phyloP scores from a whole-genome alignment of 2,888 invertebrate genomes.

The Megaustenia siamemsis region DNA sequence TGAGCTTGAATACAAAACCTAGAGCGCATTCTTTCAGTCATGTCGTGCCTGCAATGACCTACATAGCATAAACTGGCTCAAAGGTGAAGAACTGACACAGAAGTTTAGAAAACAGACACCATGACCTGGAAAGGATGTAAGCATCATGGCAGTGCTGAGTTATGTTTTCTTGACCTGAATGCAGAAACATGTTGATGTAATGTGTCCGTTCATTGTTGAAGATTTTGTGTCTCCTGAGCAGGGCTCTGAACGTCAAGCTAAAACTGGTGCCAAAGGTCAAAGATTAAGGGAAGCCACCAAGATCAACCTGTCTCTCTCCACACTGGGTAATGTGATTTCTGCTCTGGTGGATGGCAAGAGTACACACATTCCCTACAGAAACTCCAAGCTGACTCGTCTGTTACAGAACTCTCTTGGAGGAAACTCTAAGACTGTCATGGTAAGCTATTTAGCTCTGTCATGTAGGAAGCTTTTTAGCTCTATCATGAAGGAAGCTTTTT shows the following conservation, averaged over 20 bases:
- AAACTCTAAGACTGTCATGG: constrained; percentile 85
- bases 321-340: constrained; percentile 98
- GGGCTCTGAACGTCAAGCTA: constrained; percentile 98
- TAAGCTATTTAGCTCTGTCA: too few relatives aligned
- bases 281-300: constrained; percentile 97
- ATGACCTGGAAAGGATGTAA: too few relatives aligned
- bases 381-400: constrained; percentile 92
- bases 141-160: too few relatives aligned
- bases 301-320: constrained; percentile 95
- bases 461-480: too few relatives aligned
- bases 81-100: too few relatives aligned
- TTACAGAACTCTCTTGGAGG: constrained; percentile 98
- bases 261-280: constrained; percentile 96
- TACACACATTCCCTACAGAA: constrained; percentile 97
- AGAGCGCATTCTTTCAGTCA: too few relatives aligned
- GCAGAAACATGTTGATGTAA: not conserved
- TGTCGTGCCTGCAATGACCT: too few relatives aligned
- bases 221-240: constrained; percentile 74
- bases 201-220: not conserved
- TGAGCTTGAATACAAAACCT: too few relatives aligned
- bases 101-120: too few relatives aligned
- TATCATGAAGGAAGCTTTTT: too few relatives aligned
- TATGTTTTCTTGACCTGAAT: too few relatives aligned
- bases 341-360: constrained; percentile 98
- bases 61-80: too few relatives aligned